These are phyloP conservation scores for Melanargia galathea DNA, from an alignment of 2,888 invertebrate species.

Conservation along the genomic window DNA sequence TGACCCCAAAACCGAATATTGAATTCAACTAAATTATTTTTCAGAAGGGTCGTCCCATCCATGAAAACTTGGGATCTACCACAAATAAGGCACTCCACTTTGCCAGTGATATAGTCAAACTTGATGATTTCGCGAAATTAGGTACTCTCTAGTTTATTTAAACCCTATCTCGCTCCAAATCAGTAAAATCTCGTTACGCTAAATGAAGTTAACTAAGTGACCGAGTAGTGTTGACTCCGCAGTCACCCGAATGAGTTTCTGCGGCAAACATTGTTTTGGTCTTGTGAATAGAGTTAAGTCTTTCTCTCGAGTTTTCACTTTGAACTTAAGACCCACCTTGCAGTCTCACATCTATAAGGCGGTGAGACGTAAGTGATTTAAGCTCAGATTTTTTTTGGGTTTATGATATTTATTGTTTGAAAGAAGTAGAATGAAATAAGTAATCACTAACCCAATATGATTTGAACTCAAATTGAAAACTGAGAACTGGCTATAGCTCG, in stretches of 20 bases:
- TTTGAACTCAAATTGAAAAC: too few relatives aligned
- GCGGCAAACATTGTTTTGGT: background rate
- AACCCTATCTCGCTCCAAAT: background rate
- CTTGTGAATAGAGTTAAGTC: background rate
- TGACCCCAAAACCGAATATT: too few relatives aligned
- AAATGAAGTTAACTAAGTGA: background rate
- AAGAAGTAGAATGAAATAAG: too few relatives aligned
- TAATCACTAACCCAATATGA: too few relatives aligned
- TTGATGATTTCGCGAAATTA: background rate
- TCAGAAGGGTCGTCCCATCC: too few relatives aligned
- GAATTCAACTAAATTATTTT: too few relatives aligned
- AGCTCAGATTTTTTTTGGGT: too few relatives aligned
- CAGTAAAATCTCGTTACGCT: background rate
- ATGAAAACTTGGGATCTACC: background rate
- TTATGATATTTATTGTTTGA: too few relatives aligned
- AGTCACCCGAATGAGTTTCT: background rate
- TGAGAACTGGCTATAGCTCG: too few relatives aligned
- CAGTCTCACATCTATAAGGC: background rate
- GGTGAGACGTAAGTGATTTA: background rate
- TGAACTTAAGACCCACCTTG: background rate
- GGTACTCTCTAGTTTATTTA: too few relatives aligned
- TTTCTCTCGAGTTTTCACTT: constrained; percentile 10
- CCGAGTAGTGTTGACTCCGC: background rate
- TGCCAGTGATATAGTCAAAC: background rate
- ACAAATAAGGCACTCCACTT: background rate